phyloP scores from a whole-genome alignment of 2,797 vertebrate species.

The Neopelma chrysocephalum region DNA sequence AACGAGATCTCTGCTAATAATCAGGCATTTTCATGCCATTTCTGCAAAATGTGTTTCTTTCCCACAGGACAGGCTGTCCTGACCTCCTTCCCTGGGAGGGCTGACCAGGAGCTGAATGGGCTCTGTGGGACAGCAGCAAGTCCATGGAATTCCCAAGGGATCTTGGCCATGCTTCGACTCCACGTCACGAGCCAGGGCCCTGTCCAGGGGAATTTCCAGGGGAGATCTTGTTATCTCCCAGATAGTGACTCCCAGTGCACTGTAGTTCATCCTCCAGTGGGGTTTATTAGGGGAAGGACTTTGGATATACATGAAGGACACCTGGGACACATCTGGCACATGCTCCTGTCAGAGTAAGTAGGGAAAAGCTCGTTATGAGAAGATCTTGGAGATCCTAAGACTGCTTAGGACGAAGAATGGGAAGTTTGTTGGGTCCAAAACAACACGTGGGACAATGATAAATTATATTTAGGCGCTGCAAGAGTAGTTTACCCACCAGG shows the following conservation, averaged over 20 bases:
- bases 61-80: not conserved
- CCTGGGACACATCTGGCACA: not conserved
- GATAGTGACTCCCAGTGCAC: not conserved
- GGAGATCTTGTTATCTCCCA: not conserved
- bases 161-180: not conserved
- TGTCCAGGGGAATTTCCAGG: not conserved
- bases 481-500: not conserved
- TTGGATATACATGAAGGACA: not conserved
- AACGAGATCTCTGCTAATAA: slow-evolving; percentile 2
- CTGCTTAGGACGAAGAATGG: not conserved
- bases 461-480: not conserved
- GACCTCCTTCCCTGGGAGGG: not conserved
- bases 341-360: not conserved
- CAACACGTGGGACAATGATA: not conserved
- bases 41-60: not conserved
- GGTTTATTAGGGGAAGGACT: not conserved
- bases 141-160: not conserved
- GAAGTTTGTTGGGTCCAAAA: not conserved
- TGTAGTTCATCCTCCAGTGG: not conserved
- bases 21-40: not conserved
- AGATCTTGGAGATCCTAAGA: not conserved
- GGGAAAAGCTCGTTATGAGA: not conserved
- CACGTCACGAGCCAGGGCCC: rapidly evolving
- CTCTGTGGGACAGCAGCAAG: not conserved
- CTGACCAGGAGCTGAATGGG: not conserved